Conservation (phyloP, 2,113 vertebrate species). For the Oryzias curvinotus region DNA sequence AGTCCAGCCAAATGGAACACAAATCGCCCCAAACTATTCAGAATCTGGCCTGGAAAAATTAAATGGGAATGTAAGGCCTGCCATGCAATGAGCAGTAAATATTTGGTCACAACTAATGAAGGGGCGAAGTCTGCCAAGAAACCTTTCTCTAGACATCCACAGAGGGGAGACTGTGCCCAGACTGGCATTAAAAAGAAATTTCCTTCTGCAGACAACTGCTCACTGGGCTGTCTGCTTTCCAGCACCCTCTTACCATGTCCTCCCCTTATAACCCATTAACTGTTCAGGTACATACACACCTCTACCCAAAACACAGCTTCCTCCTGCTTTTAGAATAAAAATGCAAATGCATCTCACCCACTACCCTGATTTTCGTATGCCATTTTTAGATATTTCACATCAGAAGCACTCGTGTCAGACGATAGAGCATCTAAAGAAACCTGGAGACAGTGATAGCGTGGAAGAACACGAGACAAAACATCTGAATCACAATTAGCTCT, state of each 20-base stretch:
- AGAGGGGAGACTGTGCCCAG: conserved; percentile 65
- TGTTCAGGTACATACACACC: conserved; percentile 46
- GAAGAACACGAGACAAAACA: conserved; percentile 29
- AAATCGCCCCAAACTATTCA: conserved; percentile 58
- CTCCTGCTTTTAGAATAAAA: conserved; percentile 18
- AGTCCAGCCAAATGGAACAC: conserved; percentile 61
- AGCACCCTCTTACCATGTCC: conserved; percentile 57
- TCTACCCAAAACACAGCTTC: conserved; percentile 17
- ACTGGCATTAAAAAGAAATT: conserved; percentile 71
- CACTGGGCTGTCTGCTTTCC: conserved; percentile 50
- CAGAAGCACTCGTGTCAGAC: conserved; percentile 18
- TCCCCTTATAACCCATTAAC: conserved; percentile 40
- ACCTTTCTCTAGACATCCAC: conserved; percentile 61
- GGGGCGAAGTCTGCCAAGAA: conserved; percentile 66
- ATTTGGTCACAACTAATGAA: conserved; percentile 77
- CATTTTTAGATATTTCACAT: conserved; percentile 23
- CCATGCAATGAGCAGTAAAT: conserved; percentile 73
- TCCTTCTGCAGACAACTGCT: conserved; percentile 65
- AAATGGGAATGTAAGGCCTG: conserved; percentile 56
- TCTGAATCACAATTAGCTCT: conserved; percentile 20
- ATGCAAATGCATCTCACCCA: conserved; percentile 5
- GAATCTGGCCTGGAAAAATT: conserved; percentile 66
- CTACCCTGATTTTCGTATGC: conserved; percentile 23
- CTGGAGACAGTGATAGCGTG: conserved; percentile 7
- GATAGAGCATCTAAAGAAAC: conserved; percentile 14